Evolutionary conservation across 2,797 vertebrate genomes (phyloP).

Genomic region (Selene dorsalis): DNA sequence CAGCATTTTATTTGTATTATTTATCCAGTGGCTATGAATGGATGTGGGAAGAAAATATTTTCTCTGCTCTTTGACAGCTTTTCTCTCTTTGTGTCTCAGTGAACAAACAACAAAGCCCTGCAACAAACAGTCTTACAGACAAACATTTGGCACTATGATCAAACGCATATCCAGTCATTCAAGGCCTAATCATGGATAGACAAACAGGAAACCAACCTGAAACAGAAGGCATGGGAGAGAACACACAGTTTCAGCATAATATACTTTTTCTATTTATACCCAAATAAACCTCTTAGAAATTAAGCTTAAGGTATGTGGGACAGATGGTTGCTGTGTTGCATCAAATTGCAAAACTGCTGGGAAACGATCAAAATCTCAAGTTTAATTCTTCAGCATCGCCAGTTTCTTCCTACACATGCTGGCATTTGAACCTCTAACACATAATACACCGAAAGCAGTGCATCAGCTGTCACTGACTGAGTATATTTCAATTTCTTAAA

Average conservation of each 20-base stretch:
- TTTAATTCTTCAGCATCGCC: background rate
- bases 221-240: constrained; percentile 57
- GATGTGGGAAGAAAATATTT: constrained; percentile 48
- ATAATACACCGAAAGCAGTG: background rate
- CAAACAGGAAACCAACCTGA: constrained; percentile 56
- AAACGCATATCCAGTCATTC: constrained; percentile 61
- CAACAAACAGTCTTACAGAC: constrained; percentile 55
- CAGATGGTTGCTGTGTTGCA: constrained; percentile 56
- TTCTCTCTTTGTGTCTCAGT: constrained; percentile 51
- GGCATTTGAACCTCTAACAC: constrained; percentile 4
- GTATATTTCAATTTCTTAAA: constrained; percentile 11
- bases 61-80: constrained; percentile 50
- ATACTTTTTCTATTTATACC: constrained; percentile 52
- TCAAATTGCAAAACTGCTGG: constrained; percentile 29
- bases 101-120: constrained; percentile 67
- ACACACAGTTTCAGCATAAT: constrained; percentile 62
- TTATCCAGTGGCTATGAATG: constrained; percentile 54
- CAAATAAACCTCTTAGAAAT: constrained; percentile 62
- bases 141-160: constrained; percentile 69
- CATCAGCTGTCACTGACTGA: background rate
- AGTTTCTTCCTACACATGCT: background rate
- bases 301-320: constrained; percentile 45
- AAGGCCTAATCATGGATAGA: constrained; percentile 62
- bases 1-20: constrained; percentile 63
- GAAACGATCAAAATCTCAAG: constrained; percentile 13